Percentiles rank a stretch among this genome's conserved stretches.
Conservation (phyloP, 1,140 invertebrate genomes). For the Ptiloglossa arizonensis region DNA sequence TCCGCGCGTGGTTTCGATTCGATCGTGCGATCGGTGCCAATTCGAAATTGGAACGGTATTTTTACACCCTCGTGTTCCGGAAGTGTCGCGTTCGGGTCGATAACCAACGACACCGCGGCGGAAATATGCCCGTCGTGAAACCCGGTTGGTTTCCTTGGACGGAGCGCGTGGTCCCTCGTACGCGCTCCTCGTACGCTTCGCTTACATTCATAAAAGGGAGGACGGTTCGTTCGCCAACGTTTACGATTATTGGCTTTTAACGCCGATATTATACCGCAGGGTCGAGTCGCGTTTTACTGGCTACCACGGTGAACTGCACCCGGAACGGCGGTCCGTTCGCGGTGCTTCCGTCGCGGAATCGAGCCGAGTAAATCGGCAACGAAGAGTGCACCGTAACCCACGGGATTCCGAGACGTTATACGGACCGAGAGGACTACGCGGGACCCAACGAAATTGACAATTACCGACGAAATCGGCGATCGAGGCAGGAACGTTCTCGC, state of each 20-base stretch:
- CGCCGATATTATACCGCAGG: slow-evolving; percentile 49
- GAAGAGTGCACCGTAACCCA: slow-evolving; percentile 10
- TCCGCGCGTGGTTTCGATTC: neutral
- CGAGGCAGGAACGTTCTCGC: no score
- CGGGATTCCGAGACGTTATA: neutral
- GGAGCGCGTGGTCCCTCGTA: neutral
- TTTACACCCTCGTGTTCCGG: neutral
- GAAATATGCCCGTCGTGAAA: neutral
- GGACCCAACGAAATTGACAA: no score
- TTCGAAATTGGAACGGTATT: no score
- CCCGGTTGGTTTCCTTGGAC: neutral
- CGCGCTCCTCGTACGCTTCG: neutral
- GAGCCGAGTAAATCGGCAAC: neutral
- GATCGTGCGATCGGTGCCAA: no score
- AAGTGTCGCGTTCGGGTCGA: neutral
- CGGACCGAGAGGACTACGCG: neutral
- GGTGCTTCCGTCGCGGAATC: neutral
- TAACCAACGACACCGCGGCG: neutral
- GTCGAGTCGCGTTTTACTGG: slow-evolving; percentile 53
- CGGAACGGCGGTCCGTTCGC: neutral
- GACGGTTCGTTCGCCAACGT: neutral
- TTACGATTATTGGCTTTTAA: slow-evolving; percentile 53
- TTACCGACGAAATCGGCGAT: no score
- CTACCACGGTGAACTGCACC: slow-evolving; percentile 30
- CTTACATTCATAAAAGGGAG: slow-evolving; percentile 16